Percentiles rank a stretch among this genome's conserved stretches.
Evolutionary conservation across 92 coral and sea anemone genomes (phyloP).

Genomic region (Palythoa grandis): DNA sequence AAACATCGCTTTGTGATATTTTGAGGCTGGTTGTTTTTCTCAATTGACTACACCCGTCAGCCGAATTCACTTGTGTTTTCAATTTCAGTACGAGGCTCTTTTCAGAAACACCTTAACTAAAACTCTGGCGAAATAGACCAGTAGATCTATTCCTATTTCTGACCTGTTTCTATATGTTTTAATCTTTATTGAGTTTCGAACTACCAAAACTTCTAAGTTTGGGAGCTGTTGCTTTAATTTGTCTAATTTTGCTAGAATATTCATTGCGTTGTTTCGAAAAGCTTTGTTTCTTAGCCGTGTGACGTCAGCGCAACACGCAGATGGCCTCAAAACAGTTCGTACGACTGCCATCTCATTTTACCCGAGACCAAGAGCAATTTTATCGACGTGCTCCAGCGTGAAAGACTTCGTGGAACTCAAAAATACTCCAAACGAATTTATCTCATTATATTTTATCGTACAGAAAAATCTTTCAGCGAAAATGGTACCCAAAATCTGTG

Average conservation of each 20-base stretch:
- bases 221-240: slow-evolving; percentile 36
- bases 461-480: slow-evolving; percentile 12
- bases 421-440: neutral
- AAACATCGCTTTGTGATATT: slow-evolving; percentile 12
- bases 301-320: slow-evolving; percentile 49
- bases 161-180: neutral
- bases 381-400: neutral
- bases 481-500: slow-evolving; percentile 38
- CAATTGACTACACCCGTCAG: slow-evolving; percentile 8
- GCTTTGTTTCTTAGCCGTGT: slow-evolving; percentile 26
- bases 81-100: neutral
- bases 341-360: slow-evolving; percentile 32
- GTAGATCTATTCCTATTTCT: neutral
- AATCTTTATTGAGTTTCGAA: neutral
- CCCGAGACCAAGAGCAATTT: slow-evolving; percentile 22
- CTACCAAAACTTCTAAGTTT: neutral
- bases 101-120: neutral
- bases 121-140: neutral
- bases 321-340: slow-evolving; percentile 39
- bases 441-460: neutral
- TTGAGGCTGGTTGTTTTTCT: neutral
- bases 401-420: neutral
- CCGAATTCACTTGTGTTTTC: neutral
- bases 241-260: slow-evolving; percentile 32
- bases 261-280: slow-evolving; percentile 45